Conservation (phyloP, 2,888 invertebrate species). For the Rhabditophanes sp. region DNA sequence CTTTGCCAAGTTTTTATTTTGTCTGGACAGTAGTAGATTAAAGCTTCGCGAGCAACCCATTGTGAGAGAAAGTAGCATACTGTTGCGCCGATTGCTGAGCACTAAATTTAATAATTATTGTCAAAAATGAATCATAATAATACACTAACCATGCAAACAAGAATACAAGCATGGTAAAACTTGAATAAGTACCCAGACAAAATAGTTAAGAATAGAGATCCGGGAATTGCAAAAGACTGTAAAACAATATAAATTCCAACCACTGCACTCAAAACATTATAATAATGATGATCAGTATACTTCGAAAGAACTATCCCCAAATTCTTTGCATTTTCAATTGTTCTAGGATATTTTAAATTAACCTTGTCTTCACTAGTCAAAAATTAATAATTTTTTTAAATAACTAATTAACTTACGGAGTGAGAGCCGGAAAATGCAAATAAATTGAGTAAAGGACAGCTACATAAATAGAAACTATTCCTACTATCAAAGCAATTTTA, state of each 20-base stretch:
- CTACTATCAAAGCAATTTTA: too few species aligned
- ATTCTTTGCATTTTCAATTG: slow-evolving; percentile 86
- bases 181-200: slow-evolving; percentile 88
- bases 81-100: slow-evolving; percentile 86
- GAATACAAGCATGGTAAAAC: slow-evolving; percentile 67
- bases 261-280: slow-evolving; percentile 74
- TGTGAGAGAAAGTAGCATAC: slow-evolving; percentile 83
- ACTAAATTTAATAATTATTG: slow-evolving; percentile 47
- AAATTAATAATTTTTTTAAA: slow-evolving; percentile 2
- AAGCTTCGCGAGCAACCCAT: slow-evolving; percentile 67
- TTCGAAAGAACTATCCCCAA: slow-evolving; percentile 72
- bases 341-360: slow-evolving; percentile 72
- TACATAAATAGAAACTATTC: slow-evolving; percentile 12
- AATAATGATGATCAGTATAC: slow-evolving; percentile 80
- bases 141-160: slow-evolving; percentile 54
- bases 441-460: slow-evolving; percentile 19
- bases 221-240: slow-evolving; percentile 98
- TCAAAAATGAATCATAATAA: slow-evolving; percentile 6
- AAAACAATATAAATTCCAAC: slow-evolving; percentile 90
- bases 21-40: slow-evolving; percentile 72
- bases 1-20: slow-evolving; percentile 68
- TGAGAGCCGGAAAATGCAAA: slow-evolving; percentile 20
- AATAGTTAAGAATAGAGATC: slow-evolving; percentile 89
- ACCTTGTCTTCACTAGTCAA: slow-evolving; percentile 56
- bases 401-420: slow-evolving; percentile 15